Evolutionary conservation across 2,113 vertebrate species (phyloP).

Genomic region (Poecilia latipinna): DNA sequence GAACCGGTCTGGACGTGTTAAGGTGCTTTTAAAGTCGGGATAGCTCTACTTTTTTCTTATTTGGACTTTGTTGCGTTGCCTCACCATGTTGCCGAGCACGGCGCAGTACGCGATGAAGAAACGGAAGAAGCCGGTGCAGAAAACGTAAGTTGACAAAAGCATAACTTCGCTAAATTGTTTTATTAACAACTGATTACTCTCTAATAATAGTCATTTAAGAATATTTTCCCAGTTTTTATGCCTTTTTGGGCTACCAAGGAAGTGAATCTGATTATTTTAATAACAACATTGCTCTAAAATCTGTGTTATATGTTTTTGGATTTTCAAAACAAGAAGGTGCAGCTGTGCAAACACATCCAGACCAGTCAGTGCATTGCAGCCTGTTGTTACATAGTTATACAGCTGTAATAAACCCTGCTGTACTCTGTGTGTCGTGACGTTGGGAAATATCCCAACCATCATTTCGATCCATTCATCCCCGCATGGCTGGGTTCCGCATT

Average conservation of each 20-base stretch:
- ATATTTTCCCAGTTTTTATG: background rate
- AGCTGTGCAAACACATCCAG: conserved; percentile 41
- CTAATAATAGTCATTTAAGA: background rate
- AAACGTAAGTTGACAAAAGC: conserved; percentile 72
- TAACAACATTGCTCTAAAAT: background rate
- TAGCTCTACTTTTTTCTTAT: background rate
- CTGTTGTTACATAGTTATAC: conserved; percentile 4
- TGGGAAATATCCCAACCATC: too few species aligned
- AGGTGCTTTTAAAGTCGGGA: background rate
- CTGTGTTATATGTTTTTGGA: background rate
- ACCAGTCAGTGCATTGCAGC: background rate
- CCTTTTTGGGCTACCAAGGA: background rate
- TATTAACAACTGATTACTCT: background rate
- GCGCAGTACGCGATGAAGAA: conserved; percentile 80
- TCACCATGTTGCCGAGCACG: conserved; percentile 67
- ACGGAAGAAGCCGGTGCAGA: conserved; percentile 83
- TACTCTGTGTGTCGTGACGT: too few species aligned
- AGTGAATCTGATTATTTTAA: background rate
- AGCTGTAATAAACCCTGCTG: background rate
- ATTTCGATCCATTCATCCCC: too few species aligned
- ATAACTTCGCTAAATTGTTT: background rate
- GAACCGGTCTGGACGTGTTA: background rate
- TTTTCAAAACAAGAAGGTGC: background rate
- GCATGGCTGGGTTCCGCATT: background rate
- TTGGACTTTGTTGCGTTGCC: background rate